Base-by-base conservation (phyloP, 1,140 invertebrate genomes). In the Drosophila subobscura region DNA sequence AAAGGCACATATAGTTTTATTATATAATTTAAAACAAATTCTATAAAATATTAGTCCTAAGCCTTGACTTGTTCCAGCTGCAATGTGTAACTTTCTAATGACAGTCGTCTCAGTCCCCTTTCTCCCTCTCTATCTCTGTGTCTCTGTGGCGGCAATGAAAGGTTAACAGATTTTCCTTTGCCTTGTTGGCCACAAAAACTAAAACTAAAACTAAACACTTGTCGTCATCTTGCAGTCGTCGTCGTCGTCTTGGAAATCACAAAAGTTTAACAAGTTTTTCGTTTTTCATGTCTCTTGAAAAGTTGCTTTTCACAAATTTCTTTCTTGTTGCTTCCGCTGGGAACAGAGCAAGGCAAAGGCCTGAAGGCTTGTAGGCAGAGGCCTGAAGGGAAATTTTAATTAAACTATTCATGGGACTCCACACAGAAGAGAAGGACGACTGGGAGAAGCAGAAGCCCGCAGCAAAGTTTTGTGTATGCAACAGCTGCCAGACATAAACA, bases 361-460 rank as follows among this genome's bases (percentile, higher is more conserved):
- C 77, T 86, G 66, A 88, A 81, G 73, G 80, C 33, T 37, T 3
- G 3, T 44, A 41, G 59, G 41, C 16, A 33, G 23, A 57, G 33
- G 81, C 81, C 86, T 85, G 66, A 88, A 85, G 77, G 81, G 60
- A 88, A 85, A 85, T 88, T 85, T 85, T 85, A 85, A 85, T 85
- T 85, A 85, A 85, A 85, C 81, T 86, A 85, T 86, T 85, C 77
- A 74, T 71, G 73, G 71, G 65, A 61, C 50, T 72, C 51, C 12
- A 27, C 5, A 7, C 29, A 20, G 37, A 3, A 22, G 20, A 10
- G 25, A 40, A 47, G 16, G 42, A 49, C 52, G 71, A 67, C 45
- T n/a, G 42, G 45, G 55, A 57, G 51, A 67, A 58, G 16, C 23
- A 14, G 54, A 29, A 55, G 49, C 25, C 57, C 27, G 56, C 6